Evolutionary conservation across 2,113 vertebrate genomes (phyloP), one percentile per base, ranked within the genome.

Genomic region (Galeopterus variegatus): DNA sequence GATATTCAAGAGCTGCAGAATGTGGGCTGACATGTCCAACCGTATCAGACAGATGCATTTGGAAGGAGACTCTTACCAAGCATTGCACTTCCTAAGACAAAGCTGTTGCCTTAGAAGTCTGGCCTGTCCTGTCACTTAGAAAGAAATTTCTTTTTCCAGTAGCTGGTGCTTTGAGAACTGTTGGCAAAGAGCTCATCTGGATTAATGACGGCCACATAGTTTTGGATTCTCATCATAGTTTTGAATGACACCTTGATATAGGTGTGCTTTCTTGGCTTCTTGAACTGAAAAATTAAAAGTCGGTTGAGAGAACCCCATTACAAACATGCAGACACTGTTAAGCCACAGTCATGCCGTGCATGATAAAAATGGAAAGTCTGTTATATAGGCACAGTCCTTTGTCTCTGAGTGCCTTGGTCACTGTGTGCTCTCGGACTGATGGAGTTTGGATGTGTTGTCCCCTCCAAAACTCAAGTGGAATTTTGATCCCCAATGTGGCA

Each of bases 371-470:
- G 28, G 77, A 36, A 50, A n/a, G 17, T 2, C 41, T 62, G 7
- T 1, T 9, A n/a, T 4, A 12, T 4, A n/a, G 36, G 15, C 24
- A 26, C 0, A 48, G 41, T 3, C 80, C 56, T 65, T 31, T n/a
- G 4, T 17, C 58, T 75, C 31, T 18, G 14, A 52, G 45, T 41
- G 45, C 26, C 17, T 13, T 4, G 2, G 45, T 6, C 18, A 15
- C 14, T 1, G 1, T 0, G 6, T 19, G 52, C 28, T 9, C 6
- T 14, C 41, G 41, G 41, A 4, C 3, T 41, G 41, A 41, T 41
- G 41, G 41, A 41, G 41, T 41, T 41, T 41, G 41, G 41, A 41
- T 41, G 41, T 41, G 41, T 41, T 41, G 41, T 41, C 41, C 41
- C 41, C 41, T 41, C 41, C 41, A 41, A 41, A 41, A 41, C 41